These are phyloP conservation scores for Cyprinodon tularosa DNA, from an alignment of 2,113 vertebrate genomes.

Conservation along the genomic window DNA sequence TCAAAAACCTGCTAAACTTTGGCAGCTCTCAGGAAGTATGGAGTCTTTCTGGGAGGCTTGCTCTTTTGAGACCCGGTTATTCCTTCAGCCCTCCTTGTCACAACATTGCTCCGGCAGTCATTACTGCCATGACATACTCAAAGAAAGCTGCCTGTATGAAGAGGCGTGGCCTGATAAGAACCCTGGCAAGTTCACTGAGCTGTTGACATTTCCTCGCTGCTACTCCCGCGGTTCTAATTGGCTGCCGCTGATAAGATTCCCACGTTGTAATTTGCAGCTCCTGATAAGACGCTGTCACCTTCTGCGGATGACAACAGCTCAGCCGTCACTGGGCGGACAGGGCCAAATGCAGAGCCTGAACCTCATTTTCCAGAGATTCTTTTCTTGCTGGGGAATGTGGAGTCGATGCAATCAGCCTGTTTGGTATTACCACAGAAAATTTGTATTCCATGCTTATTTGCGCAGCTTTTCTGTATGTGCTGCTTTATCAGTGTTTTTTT, in stretches of 20 bases:
- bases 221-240: constrained; percentile 76
- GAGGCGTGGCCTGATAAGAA: constrained; percentile 68
- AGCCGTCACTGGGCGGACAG: constrained; percentile 43
- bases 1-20: constrained; percentile 34
- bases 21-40: constrained; percentile 34
- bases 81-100: constrained; percentile 56
- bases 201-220: constrained; percentile 77
- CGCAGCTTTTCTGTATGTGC: background rate
- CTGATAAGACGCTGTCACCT: constrained; percentile 78
- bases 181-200: constrained; percentile 67
- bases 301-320: constrained; percentile 59
- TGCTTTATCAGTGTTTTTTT: constrained; percentile 4
- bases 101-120: constrained; percentile 38
- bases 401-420: background rate
- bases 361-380: constrained; percentile 42
- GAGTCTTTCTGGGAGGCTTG: constrained; percentile 27
- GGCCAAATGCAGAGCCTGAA: constrained; percentile 54
- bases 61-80: constrained; percentile 41
- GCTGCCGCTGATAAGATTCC: constrained; percentile 76
- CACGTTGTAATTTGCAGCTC: constrained; percentile 76
- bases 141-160: constrained; percentile 40
- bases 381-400: constrained; percentile 9
- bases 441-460: background rate
- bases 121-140: constrained; percentile 48
- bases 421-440: constrained; percentile 5